phyloP scores from a whole-genome alignment of 2,113 vertebrate genomes.

The Gallinago paraguaiae region DNA sequence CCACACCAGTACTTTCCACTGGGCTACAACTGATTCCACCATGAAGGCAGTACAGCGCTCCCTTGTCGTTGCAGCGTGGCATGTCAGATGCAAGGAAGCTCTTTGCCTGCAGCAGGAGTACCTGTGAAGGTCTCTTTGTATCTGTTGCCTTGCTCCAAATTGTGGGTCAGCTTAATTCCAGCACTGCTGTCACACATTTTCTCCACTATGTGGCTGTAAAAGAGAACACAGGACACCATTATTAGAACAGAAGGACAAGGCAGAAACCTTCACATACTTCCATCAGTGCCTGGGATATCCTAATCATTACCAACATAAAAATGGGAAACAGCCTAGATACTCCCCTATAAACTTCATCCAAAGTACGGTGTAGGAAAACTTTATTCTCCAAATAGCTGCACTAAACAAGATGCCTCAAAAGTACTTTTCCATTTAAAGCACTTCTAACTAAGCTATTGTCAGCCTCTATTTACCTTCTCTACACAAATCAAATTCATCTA shows the following conservation, averaged over 20 bases:
- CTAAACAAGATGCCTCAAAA: not conserved
- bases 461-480: not conserved
- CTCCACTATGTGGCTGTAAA: conserved; percentile 85
- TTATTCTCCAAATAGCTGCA: not conserved
- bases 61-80: not conserved
- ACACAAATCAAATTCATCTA: not conserved
- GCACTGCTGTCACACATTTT: conserved; percentile 85
- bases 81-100: not conserved
- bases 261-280: not conserved
- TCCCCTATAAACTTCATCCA: not conserved
- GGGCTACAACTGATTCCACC: not conserved
- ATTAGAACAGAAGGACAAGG: not conserved
- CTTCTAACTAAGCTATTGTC: not conserved
- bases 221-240: not conserved
- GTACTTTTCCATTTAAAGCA: not conserved
- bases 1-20: not conserved
- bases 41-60: not conserved
- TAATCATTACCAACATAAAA: not conserved
- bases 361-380: not conserved
- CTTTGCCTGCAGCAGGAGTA: conserved; percentile 22
- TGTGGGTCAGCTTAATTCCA: conserved; percentile 85
- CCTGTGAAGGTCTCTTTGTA: conserved; percentile 93
- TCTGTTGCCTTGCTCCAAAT: conserved; percentile 87
- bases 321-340: not conserved
- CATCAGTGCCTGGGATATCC: not conserved